These are phyloP conservation scores for Cyanoramphus novaezelandiae DNA, from an alignment of 2,113 vertebrate species.

Conservation along the genomic window DNA sequence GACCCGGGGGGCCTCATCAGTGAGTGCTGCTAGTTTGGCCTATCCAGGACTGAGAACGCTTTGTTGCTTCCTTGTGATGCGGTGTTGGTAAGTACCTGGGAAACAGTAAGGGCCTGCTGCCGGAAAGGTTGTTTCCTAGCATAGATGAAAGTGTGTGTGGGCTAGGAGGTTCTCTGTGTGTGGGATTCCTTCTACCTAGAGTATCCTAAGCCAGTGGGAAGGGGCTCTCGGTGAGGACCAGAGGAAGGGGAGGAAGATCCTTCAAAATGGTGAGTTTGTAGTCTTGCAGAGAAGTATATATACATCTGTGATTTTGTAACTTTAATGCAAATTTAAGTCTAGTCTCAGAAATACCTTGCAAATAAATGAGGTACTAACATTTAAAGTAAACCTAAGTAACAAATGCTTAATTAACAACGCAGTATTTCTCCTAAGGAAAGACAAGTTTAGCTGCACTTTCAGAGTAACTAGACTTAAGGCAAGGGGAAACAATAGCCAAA, in stretches of 20 bases:
- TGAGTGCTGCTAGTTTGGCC: not conserved
- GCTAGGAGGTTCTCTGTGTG: rapidly evolving
- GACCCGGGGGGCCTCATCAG: not conserved
- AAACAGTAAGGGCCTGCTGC: not conserved
- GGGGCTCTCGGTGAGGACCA: not conserved
- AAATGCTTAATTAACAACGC: not conserved
- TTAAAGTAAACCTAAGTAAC: not conserved
- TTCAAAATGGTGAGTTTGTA: not conserved
- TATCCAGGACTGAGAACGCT: not conserved
- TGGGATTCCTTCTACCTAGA: no score
- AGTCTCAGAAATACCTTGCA: not conserved
- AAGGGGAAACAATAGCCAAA: not conserved
- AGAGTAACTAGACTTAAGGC: not conserved
- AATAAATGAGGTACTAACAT: not conserved
- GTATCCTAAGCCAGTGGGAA: not conserved
- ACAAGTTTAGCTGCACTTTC: not conserved
- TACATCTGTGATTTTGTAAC: not conserved
- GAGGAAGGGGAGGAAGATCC: not conserved
- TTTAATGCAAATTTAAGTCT: not conserved
- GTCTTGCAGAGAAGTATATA: rapidly evolving
- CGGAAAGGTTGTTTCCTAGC: not conserved
- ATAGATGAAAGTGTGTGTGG: rapidly evolving
- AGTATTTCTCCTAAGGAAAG: not conserved
- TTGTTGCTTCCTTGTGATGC: not conserved
- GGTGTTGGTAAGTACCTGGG: not conserved